These are phyloP conservation scores for Neodiprion fabricii DNA, from an alignment of 1,140 invertebrate species.

Conservation along the genomic window DNA sequence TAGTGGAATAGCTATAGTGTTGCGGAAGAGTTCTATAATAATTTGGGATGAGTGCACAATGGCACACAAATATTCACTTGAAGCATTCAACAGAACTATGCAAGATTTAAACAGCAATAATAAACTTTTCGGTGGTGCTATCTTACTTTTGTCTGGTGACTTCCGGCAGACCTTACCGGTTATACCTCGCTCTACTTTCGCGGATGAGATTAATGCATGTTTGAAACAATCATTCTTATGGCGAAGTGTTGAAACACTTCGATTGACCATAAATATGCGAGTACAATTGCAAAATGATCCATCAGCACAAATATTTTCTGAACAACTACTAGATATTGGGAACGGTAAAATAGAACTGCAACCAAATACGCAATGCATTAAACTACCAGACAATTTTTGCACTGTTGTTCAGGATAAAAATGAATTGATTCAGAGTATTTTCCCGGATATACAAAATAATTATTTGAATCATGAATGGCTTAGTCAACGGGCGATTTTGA, in stretches of 20 bases:
- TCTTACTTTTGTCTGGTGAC: slow-evolving; percentile 44
- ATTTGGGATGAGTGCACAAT: slow-evolving; percentile 55
- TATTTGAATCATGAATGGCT: too few species aligned
- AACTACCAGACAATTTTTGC: slow-evolving; percentile 45
- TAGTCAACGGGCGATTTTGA: background rate
- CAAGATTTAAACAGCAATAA: slow-evolving; percentile 39
- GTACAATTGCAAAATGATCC: slow-evolving; percentile 39
- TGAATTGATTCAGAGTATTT: too few species aligned
- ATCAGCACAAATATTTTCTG: slow-evolving; percentile 38
- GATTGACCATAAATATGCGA: slow-evolving; percentile 47
- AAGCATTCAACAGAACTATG: slow-evolving; percentile 45
- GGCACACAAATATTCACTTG: slow-evolving; percentile 41
- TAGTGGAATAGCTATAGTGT: slow-evolving; percentile 33
- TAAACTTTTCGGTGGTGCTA: slow-evolving; percentile 41
- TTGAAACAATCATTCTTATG: slow-evolving; percentile 56
- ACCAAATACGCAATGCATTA: slow-evolving; percentile 34
- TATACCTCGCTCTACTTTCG: slow-evolving; percentile 47
- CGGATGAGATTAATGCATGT: slow-evolving; percentile 55
- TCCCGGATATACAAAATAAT: too few species aligned
- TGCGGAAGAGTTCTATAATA: slow-evolving; percentile 43
- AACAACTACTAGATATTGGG: slow-evolving; percentile 37
- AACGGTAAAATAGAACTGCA: slow-evolving; percentile 22
- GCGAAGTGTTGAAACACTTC: slow-evolving; percentile 45
- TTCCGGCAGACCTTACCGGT: slow-evolving; percentile 48
- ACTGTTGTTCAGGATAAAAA: background rate